Evolutionary conservation across 2,888 invertebrate species (phyloP), one percentile per base, ranked within the genome.

Genomic region (Leucophora obtusa): DNA sequence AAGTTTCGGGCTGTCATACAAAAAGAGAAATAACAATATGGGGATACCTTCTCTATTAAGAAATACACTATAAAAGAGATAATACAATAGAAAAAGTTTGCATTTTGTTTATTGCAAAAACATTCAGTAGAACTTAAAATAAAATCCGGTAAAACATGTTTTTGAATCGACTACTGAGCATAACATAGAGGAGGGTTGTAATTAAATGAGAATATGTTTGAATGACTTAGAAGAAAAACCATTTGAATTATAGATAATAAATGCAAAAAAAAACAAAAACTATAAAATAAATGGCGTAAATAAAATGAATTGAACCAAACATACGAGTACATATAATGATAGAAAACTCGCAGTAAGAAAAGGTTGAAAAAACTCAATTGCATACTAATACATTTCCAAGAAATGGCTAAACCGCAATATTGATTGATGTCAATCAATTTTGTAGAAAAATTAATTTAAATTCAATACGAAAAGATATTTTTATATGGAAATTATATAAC

Each of bases 61-160:
- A 28, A 28, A 28, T 28, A 28, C 7, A 28, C 28, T 7, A 28
- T 28, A 3, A 28, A 28, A 28, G 28, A 28, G 28, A 28, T 28
- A 28, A 28, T 3, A 28, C 28, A 28, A 28, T 28, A 28, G 7
- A 28, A 28, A 28, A 28, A 28, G 6, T 7, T 28, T 28, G 28
- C 28, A 28, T 28, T 6, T 28, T 28, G 3, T 28, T 24, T 58
- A 43, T 15, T 59, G 43, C 33, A 35, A 60, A 66, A n/a, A 1
- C 10, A 38, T 51, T 43, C 1, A 53, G n/a, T 15, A 53, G 14
- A 62, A 69, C 54, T 72, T 28, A 8, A 70, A 60, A 75, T 82
- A 83, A 84, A 84, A 84, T 85, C 86, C 84, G 84, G 87, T 84
- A 85, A 85, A 86, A 87, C 88, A 84, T 81, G 88, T 87, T 88